Percentiles rank a stretch among this genome's conserved stretches.
Conservation (phyloP, 1,140 invertebrate genomes). For the Scaptodrosophila lebanonensis region DNA sequence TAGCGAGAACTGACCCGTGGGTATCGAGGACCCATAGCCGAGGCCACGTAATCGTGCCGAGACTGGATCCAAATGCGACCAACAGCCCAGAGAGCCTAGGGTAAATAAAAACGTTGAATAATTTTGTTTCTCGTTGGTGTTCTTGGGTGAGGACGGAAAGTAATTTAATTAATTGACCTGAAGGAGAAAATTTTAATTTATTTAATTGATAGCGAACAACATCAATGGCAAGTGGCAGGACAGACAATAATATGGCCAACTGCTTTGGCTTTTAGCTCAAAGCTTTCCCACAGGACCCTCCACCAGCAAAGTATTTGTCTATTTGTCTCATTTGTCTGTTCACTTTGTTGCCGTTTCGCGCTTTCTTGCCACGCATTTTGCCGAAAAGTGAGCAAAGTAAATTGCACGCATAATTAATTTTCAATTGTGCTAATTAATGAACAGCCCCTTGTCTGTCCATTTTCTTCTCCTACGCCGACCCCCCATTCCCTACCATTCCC, state of each 20-base stretch:
- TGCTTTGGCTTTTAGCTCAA: no score
- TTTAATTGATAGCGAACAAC: slow-evolving; percentile 60
- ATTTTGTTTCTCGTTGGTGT: no score
- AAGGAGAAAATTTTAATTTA: slow-evolving; percentile 61
- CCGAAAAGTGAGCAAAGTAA: slow-evolving; percentile 61
- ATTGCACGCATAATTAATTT: slow-evolving; percentile 75
- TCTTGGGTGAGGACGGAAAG: slow-evolving; percentile 18
- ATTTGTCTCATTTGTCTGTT: slow-evolving; percentile 20
- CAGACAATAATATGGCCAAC: no score
- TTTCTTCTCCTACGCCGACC: neutral
- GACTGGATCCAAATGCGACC: slow-evolving; percentile 79
- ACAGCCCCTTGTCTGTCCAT: slow-evolving; percentile 16
- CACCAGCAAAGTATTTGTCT: neutral
- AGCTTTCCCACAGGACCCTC: no score
- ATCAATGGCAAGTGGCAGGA: no score
- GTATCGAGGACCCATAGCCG: slow-evolving; percentile 80
- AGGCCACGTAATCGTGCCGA: slow-evolving; percentile 80
- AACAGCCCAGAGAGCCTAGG: slow-evolving; percentile 79
- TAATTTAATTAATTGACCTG: slow-evolving; percentile 72
- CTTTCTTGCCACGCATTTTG: slow-evolving; percentile 8
- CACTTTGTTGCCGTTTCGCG: neutral
- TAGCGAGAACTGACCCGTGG: slow-evolving; percentile 80
- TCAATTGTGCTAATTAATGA: slow-evolving; percentile 72
- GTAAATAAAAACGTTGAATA: slow-evolving; percentile 41
- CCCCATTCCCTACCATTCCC: slow-evolving; percentile 2